Base-by-base conservation (phyloP, 2,888 invertebrate species). In the Clostera curtula region DNA sequence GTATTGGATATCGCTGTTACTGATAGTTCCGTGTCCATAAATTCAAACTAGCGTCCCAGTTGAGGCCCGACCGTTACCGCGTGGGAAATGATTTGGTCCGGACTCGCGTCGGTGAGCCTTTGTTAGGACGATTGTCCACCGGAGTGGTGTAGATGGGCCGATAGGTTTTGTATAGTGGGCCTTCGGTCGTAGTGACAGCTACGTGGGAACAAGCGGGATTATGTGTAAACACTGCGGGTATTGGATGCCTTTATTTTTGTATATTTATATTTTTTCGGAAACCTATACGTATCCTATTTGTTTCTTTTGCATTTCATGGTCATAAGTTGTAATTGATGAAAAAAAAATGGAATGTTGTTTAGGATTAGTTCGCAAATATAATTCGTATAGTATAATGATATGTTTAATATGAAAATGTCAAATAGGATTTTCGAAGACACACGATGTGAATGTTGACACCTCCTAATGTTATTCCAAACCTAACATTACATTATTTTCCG, bases 41-140 rank as follows among this genome's bases (percentile, higher is more conserved):
- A 69, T 75, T 69, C 70, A 71, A 70, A 70, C 68, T 73, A 68
- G 71, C 68, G 70, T 74, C 68, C 60, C 60, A 59, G 65, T 67
- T 67, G 68, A 66, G 66, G 62, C 50, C 56, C 64, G 66, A 75
- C 82, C 80, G 82, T 80, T 83, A 83, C 69, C 73, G 71, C 82
- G 82, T 83, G 82, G 82, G 82, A 83, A 80, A 75, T 74, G 74
- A 75, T 76, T 73, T 75, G 73, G 69, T 62, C 71, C 61, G 57
- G 57, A 56, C 58, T 44, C 50, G 56, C 53, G 62, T 55, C 70
- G 70, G 72, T 62, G 62, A 69, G 64, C 72, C 80, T 82, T 83
- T 83, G 82, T 82, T 83, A 79, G 73, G 79, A 71, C 73, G 79
- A 80, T 76, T 82, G 82, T 83, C 80, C 82, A 79, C 79, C 59